A percentile compares a stretch with the other conserved stretches of the same genome.
phyloP scores from a whole-genome alignment of 2,888 invertebrate species.

The Parnassius glacialis region DNA sequence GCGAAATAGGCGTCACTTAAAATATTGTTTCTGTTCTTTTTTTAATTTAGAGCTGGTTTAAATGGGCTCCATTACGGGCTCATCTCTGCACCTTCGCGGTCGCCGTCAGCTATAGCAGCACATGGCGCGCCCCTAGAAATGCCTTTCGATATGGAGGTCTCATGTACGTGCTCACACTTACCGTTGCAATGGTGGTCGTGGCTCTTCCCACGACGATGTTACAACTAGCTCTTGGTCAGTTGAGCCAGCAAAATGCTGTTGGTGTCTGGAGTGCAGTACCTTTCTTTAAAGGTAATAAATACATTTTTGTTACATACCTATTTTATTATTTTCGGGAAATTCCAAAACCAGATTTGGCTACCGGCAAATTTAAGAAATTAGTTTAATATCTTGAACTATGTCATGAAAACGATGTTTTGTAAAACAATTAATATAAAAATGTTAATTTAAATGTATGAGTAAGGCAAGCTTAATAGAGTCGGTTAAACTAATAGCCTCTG shows the following conservation, averaged over 20 bases:
- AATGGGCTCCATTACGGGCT: constrained; percentile 51
- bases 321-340: too few species aligned
- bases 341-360: too few species aligned
- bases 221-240: constrained; percentile 83
- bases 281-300: constrained; percentile 80
- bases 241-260: constrained; percentile 83
- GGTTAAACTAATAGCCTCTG: too few species aligned
- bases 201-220: constrained; percentile 82
- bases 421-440: too few species aligned
- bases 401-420: too few species aligned
- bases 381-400: too few species aligned
- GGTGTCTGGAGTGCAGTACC: constrained; percentile 85
- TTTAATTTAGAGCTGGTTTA: constrained; percentile 45
- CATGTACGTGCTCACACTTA: constrained; percentile 76
- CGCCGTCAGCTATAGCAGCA: constrained; percentile 78
- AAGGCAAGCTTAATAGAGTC: too few species aligned
- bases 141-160: constrained; percentile 71
- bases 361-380: too few species aligned
- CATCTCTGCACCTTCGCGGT: constrained; percentile 78
- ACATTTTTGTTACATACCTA: not conserved
- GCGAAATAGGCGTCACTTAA: too few species aligned
- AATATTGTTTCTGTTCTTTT: not conserved
- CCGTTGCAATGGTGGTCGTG: constrained; percentile 67
- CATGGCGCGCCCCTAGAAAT: constrained; percentile 81
- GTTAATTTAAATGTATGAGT: too few species aligned